Evolutionary conservation across 1,140 invertebrate species (phyloP), one percentile per base, ranked within the genome.

Genomic region (Luehdorfia chinensis): DNA sequence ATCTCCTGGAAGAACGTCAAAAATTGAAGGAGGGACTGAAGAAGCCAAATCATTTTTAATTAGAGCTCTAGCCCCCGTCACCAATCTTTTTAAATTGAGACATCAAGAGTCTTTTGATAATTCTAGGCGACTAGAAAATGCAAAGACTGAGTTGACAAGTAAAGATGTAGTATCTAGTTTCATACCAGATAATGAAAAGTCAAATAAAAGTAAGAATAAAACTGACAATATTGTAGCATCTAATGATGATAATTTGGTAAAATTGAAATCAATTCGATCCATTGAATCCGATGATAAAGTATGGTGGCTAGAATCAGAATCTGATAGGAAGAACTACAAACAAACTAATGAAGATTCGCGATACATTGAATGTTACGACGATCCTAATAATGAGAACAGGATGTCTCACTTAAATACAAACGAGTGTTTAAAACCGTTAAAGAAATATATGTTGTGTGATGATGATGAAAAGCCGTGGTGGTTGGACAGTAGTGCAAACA

Each of bases 1-100:
- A 2, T 88, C 89, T 0, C 87, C 80, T 59, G 68, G 84, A 2
- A 78, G 78, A 60, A 67, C 71, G 2, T 84, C 75, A 37, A 87
- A 76, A 54, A 88, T 88, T 59, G 85, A 87, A 47, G 74, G 67
- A 1, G 90, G 89, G 54, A 87, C 88, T 1, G 91, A 92, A 67
- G 91, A 93, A 58, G 90, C 91, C 0, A 93, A 93, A 69, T 91
- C 91, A 2, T 92, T 93, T 63, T 75, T 94, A 28, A 91, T 93
- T 71, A 80, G 92, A 69, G 92, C 91, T 8, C 65, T 93, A 44
- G 90, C 90, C 19, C 92, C 92, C 0, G 91, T 93, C 1, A 90
- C 91, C 0, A 91, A 89, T 75, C 76, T 92, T 8, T 92, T 92
- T 66, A 92, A 91, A 74, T 71, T 73, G n/a, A 89, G 89, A 52